Conservation (phyloP, 1,140 invertebrate genomes). For the Musca domestica region DNA sequence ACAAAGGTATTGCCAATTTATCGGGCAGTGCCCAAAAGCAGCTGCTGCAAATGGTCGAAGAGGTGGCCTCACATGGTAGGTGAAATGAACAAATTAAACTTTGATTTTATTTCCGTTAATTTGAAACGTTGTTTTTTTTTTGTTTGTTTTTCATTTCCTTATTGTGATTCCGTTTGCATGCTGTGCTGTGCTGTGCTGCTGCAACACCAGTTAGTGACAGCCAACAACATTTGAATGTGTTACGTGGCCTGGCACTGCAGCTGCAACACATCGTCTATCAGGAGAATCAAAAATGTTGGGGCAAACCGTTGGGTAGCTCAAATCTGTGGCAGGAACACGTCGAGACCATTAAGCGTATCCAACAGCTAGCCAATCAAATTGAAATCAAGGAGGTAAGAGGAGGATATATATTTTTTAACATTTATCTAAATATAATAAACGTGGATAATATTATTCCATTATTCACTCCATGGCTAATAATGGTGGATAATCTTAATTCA, state of each 20-base stretch:
- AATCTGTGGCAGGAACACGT: conserved; percentile 87
- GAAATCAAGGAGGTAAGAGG: conserved; percentile 67
- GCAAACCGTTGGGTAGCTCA: conserved; percentile 81
- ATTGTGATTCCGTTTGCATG: neutral
- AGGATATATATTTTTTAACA: too few relatives aligned
- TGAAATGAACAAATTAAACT: conserved; percentile 3
- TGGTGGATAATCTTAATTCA: too few relatives aligned
- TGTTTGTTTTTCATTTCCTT: neutral
- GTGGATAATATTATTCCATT: too few relatives aligned
- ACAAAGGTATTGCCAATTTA: conserved; percentile 74
- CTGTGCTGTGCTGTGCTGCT: neutral
- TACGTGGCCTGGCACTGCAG: conserved; percentile 74
- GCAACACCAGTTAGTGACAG: conserved; percentile 69
- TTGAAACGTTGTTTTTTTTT: neutral
- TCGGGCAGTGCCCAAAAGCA: conserved; percentile 93
- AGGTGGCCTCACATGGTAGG: conserved; percentile 85
- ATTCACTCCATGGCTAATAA: too few relatives aligned
- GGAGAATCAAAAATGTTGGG: conserved; percentile 73
- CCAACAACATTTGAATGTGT: conserved; percentile 82
- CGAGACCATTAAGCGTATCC: conserved; percentile 78
- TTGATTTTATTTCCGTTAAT: conserved; percentile 4
- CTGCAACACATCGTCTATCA: conserved; percentile 68
- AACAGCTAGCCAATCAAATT: conserved; percentile 77
- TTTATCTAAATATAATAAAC: too few relatives aligned
- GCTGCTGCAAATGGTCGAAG: conserved; percentile 89